Conservation (phyloP, 2,888 invertebrate species). For the Diarsia mendica region DNA sequence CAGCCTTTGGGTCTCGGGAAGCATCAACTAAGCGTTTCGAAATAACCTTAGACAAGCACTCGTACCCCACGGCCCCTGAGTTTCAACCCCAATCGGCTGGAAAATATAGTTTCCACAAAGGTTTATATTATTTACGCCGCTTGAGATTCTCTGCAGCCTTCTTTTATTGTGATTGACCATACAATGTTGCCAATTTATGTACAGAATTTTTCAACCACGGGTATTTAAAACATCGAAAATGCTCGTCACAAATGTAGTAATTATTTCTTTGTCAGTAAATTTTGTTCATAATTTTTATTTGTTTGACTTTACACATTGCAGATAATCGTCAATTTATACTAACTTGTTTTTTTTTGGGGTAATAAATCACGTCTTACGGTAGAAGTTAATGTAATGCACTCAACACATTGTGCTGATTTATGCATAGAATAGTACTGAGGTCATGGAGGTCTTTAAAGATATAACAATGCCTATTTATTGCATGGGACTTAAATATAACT, state of each 20-base stretch:
- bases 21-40: too few relatives aligned
- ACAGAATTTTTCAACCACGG: neutral
- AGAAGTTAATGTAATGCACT: neutral
- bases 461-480: too few relatives aligned
- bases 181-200: neutral
- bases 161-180: too few relatives aligned
- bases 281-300: neutral
- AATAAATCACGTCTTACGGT: neutral
- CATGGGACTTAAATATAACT: too few relatives aligned
- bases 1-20: too few relatives aligned
- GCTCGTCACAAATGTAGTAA: neutral
- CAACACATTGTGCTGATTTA: neutral
- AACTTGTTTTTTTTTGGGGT: neutral
- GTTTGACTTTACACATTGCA: neutral
- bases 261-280: slow-evolving; percentile 1
- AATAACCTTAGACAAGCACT: too few relatives aligned
- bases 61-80: too few relatives aligned
- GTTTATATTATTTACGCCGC: too few relatives aligned
- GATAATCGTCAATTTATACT: neutral
- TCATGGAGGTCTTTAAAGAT: neutral
- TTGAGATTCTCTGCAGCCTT: too few relatives aligned
- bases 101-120: too few relatives aligned
- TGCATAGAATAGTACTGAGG: neutral
- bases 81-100: too few relatives aligned
- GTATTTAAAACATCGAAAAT: neutral